Evolutionary conservation across 2,888 invertebrate species (phyloP).

Genomic region (Sympetrum striolatum): DNA sequence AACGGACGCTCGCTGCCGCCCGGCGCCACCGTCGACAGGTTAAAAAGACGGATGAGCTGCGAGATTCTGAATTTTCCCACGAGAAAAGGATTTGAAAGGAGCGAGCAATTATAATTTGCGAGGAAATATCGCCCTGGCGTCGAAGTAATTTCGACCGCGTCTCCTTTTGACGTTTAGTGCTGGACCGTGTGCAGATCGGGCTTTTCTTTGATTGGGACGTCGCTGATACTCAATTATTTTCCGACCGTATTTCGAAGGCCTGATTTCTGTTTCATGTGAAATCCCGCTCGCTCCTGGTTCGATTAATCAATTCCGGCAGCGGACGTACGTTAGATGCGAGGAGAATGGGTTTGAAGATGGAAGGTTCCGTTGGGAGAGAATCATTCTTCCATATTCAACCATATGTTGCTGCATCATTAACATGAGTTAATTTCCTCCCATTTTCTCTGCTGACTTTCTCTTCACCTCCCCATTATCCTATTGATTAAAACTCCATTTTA

Average conservation of each 20-base stretch:
- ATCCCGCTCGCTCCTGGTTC: neutral
- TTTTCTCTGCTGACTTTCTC: too few relatives aligned
- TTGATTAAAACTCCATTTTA: too few relatives aligned
- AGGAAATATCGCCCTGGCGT: neutral
- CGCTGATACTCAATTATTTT: neutral
- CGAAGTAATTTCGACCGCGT: constrained; percentile 3
- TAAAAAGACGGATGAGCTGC: constrained; percentile 37
- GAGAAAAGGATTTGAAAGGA: neutral
- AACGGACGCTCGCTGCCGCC: neutral
- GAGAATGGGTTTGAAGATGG: too few relatives aligned
- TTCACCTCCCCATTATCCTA: too few relatives aligned
- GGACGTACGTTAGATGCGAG: too few relatives aligned
- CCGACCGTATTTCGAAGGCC: neutral
- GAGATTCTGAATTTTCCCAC: neutral
- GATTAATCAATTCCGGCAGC: neutral
- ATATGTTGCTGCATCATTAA: too few relatives aligned
- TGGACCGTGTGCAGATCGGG: neutral
- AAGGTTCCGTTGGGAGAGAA: too few relatives aligned
- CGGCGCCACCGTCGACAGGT: constrained; percentile 22
- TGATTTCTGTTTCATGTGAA: neutral
- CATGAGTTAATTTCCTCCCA: too few relatives aligned
- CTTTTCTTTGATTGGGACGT: neutral
- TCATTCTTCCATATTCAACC: too few relatives aligned
- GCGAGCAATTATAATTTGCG: constrained; percentile 31
- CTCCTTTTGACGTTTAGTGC: neutral